Base-by-base conservation (phyloP, 1,140 invertebrate genomes). In the Aleiodes sp. region DNA sequence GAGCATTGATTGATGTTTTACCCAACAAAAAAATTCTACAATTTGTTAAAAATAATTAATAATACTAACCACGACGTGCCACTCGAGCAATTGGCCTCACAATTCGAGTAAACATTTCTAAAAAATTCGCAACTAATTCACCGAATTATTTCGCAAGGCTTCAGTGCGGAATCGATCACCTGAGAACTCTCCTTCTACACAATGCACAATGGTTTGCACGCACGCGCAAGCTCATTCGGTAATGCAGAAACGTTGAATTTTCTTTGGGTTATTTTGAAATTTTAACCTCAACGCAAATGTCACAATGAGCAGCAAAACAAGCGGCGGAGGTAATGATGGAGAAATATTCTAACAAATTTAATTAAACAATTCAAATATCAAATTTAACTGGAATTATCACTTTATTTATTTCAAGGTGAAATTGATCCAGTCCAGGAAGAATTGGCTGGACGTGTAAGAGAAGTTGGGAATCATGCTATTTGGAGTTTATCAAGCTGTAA, bases 401-500 rank as follows among this genome's bases (percentile, higher is more conserved):
- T 87, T 64, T 12, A 14, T 29, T 29, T 24, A 24, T 29, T 68
- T 46, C 33, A 37, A 80, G 78, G 72, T 29, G 88, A 88, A 73
- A 87, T 87, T 68, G 91, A 92, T 85, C 93, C 93, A 2, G 83
- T 93, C 4, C 88, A 90, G 70, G 91, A 91, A 75, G 92, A 94
- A 80, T 84, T 93, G 64, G 88, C 90, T 28, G 93, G 93, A 16
- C 91, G 91, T 71, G 92, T 98, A 1, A 87, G 96, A 28, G 97
- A 99, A 91, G 96, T 99, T 43, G 96, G 97, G 12, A 92, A 92
- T 76, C 94, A 98, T 85, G 98, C 97, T 6, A 97, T 99, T 72
- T 99, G 98, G 98, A 97, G 96, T 74, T 86, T 99, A 26, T 99
- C 97, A 1, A 98, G 97, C 24, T 99, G 97, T 82, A 99, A 99